A percentile compares a stretch with the other conserved stretches of the same genome.
Conservation (phyloP, 2,113 vertebrate species). For the Rhodinocichla rosea region DNA sequence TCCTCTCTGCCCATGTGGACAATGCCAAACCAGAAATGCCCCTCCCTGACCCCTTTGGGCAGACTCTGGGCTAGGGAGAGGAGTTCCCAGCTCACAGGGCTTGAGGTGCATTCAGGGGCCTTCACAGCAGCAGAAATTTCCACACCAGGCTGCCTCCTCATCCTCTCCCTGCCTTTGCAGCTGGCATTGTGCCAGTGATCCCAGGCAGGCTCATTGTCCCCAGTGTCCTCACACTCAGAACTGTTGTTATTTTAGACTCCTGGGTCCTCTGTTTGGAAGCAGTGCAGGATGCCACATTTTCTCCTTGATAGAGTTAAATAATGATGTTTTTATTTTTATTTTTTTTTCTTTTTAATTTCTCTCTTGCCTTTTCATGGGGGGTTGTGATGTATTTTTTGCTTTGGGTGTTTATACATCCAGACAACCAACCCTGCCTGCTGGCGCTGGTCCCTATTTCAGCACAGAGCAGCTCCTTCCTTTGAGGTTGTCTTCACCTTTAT, state of each 20-base stretch:
- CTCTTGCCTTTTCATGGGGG: neutral
- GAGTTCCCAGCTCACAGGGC: neutral
- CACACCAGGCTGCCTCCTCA: neutral
- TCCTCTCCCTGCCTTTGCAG: neutral
- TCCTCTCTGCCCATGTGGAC: neutral
- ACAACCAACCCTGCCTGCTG: neutral
- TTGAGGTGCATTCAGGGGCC: neutral
- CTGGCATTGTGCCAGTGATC: accelerated
- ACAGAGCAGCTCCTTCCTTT: neutral
- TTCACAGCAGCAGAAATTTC: neutral
- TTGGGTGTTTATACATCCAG: neutral
- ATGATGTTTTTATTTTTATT: accelerated
- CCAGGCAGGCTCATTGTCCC: neutral
- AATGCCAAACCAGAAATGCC: accelerated
- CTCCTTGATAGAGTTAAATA: neutral
- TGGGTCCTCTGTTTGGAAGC: neutral
- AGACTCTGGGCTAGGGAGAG: neutral
- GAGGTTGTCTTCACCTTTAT: neutral
- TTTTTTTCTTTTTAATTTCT: neutral
- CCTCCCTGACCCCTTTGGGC: neutral
- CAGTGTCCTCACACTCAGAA: accelerated
- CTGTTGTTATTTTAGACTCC: neutral
- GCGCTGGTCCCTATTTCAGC: neutral
- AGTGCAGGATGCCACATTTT: neutral
- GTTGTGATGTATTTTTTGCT: neutral